Base-by-base conservation (phyloP, 2,113 vertebrate species). In the Pachypanchax playfairii region DNA sequence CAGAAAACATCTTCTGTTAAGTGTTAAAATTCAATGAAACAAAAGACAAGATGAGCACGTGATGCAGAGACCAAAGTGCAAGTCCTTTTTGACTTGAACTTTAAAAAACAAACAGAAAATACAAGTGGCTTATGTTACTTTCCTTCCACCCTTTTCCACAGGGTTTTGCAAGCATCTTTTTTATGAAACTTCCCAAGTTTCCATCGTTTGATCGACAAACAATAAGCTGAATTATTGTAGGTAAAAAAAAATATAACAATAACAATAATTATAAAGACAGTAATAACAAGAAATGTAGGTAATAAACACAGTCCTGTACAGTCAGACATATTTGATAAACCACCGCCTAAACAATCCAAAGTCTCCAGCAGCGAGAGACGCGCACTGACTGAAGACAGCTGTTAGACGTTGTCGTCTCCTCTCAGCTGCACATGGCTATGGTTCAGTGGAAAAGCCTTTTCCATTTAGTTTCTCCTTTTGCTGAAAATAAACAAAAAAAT, bases 341-440 rank as follows among this genome's bases (percentile, higher is more conserved):
- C 70, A 53, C 68, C 80, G 76, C 70, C 69, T 43, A 77, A 54
- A 63, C 62, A 85, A 93, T 93, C 84, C 77, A 93, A 82, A 93
- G 11, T 93, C 93, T 6, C 92, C 94, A 86, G 93, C 87, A 15
- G 92, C 86, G 52, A 75, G 91, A 88, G 76, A 91, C 57, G 88
- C 89, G 86, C 82, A 76, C 93, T 86, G 89, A 78, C 80, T 84
- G 74, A 73, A 74, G 77, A 70, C 62, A 69, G 42, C 69, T 76
- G 65, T 69, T 63, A 69, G 61, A 57, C 88, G 90, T 84, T 71
- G 39, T 90, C 90, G 3, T 91, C 92, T 29, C 89, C 89, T 82
- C 92, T 94, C 81, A 91, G 92, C 88, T 94, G 93, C 91, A 89
- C 93, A 94, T 75, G 87, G 89, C 88, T 93, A 90, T 4, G 91